Evolutionary conservation across 2,797 vertebrate species (phyloP), one percentile per base, ranked within the genome.

Genomic region (Chlorospingus semifuscus): DNA sequence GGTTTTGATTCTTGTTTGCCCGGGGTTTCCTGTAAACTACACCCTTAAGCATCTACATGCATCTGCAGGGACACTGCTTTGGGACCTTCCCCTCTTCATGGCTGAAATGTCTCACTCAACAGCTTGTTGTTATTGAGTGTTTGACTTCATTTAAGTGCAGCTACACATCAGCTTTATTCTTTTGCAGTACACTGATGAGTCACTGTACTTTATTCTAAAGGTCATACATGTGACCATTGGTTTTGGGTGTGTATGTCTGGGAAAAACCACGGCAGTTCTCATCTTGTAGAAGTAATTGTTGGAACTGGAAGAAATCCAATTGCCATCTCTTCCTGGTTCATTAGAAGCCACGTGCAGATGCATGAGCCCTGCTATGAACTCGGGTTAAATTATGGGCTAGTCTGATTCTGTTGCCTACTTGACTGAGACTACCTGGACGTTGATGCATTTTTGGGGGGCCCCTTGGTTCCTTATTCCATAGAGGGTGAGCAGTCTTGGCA

Each of bases 161-260:
- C 60, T 95, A 12, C 61, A 49, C 63, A 70, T 91, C 75, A 76
- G 47, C 59, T 82, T 81, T 89, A 79, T 84, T 89, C 70, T 78
- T 77, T 37, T 75, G 82, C 87, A 78, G 69, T 81, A 53, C 71
- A 15, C 37, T 65, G 42, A 46, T 94, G 89, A 93, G 90, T 95
- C 83, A 94, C 50, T 87, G 68, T 74, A 87, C 78, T 90, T 82
- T 34, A 44, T 65, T 90, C 55, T 74, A 71, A 93, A 95, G 84
- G 78, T 94, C 90, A 83, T 56, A 32, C 74, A 16, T 63, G 90
- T 59, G 87, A 84, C 76, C 3, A 2, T 52, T 74, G 29, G 76
- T 26, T 94, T 88, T 90, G 94, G 91, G 85, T 42, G 94, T 87
- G 93, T 74, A 23, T 68, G 63, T 89, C 90, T 93, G 82, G 60